Conservation (phyloP, 1,140 invertebrate genomes). For the Coptotermes formosanus region DNA sequence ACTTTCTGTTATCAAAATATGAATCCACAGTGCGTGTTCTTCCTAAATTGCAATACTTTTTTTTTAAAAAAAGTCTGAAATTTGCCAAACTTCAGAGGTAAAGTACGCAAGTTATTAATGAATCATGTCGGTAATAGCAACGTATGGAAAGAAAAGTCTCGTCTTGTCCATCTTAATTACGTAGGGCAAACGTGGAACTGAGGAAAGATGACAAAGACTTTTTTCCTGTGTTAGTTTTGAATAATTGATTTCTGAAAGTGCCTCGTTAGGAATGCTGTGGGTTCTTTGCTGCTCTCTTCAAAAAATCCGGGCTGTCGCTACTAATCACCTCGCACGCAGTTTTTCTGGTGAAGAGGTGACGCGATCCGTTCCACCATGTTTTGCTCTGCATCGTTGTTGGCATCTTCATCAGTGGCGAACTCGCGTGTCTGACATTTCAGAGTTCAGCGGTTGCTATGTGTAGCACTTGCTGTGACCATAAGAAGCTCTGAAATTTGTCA, state of each 20-base stretch:
- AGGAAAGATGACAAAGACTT: neutral
- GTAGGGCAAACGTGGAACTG: neutral
- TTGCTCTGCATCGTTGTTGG: neutral
- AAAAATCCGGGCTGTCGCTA: neutral
- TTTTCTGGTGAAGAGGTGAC: neutral
- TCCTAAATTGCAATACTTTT: no score
- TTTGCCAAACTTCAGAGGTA: neutral
- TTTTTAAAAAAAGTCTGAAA: no score
- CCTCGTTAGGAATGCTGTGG: constrained; percentile 1
- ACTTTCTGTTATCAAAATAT: no score
- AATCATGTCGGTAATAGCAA: neutral
- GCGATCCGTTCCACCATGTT: constrained; percentile 16
- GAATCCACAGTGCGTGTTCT: no score
- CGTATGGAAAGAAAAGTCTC: neutral
- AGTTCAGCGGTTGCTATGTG: no score
- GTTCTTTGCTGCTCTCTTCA: constrained; percentile 3
- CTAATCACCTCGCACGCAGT: neutral
- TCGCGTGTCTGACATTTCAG: neutral
- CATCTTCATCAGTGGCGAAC: neutral
- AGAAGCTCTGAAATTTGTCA: no score
- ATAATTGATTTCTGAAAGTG: neutral
- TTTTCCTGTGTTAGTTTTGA: neutral
- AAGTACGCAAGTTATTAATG: neutral
- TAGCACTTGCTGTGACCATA: no score
- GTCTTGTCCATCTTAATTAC: neutral